Conservation (phyloP, 2,888 invertebrate genomes). For the Villa cingulata region DNA sequence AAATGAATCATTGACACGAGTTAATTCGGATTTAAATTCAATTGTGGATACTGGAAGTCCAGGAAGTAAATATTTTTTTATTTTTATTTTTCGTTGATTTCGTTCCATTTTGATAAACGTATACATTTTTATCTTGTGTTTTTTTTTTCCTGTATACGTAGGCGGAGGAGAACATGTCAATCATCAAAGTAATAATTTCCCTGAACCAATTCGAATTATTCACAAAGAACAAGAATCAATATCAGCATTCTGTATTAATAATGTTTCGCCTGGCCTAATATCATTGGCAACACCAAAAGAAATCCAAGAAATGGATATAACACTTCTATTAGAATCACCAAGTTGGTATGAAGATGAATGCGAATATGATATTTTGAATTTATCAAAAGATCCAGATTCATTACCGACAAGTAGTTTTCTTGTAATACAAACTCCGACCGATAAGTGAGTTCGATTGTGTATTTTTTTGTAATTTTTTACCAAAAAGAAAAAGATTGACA, state of each 20-base stretch:
- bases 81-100: too few species aligned
- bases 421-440: slow-evolving; percentile 63
- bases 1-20: neutral
- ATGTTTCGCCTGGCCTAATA: slow-evolving; percentile 70
- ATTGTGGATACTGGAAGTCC: slow-evolving; percentile 25
- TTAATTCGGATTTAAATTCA: slow-evolving; percentile 19
- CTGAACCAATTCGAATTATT: slow-evolving; percentile 85
- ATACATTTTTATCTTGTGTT: too few species aligned
- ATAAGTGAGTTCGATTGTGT: slow-evolving; percentile 34
- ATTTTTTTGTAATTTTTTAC: neutral
- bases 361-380: slow-evolving; percentile 84
- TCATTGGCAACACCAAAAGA: slow-evolving; percentile 92
- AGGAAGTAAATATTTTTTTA: slow-evolving; percentile 19
- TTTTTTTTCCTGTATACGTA: neutral
- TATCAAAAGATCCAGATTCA: slow-evolving; percentile 61
- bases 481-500: too few species aligned
- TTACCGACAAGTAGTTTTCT: slow-evolving; percentile 72
- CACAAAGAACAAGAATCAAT: slow-evolving; percentile 99
- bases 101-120: too few species aligned
- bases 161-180: slow-evolving; percentile 14
- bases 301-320: slow-evolving; percentile 95
- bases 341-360: slow-evolving; percentile 95
- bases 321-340: slow-evolving; percentile 74
- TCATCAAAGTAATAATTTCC: slow-evolving; percentile 22
- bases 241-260: slow-evolving; percentile 91